These are phyloP conservation scores for Oophaga pumilio DNA, from an alignment of 2,113 vertebrate species.

Conservation along the genomic window DNA sequence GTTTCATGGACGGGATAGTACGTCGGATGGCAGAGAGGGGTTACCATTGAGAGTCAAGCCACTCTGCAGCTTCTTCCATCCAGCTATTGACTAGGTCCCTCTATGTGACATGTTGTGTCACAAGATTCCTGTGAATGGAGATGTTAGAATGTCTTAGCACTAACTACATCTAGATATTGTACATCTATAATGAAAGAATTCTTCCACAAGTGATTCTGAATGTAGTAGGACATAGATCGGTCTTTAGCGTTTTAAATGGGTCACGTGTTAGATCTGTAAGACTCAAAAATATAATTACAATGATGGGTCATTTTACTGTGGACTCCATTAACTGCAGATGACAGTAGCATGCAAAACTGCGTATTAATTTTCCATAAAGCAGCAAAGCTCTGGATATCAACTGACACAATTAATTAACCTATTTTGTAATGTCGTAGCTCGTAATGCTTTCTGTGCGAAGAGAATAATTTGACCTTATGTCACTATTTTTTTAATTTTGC, in stretches of 20 bases:
- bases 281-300: conserved; percentile 5
- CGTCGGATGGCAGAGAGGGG: no score
- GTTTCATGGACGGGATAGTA: no score
- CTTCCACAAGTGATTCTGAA: not conserved
- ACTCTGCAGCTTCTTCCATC: not conserved
- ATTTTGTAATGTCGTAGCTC: conserved; percentile 6
- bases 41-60: no score
- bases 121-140: not conserved
- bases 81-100: not conserved
- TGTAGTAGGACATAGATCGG: not conserved
- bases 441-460: not conserved
- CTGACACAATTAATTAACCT: conserved; percentile 18
- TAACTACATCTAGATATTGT: not conserved
- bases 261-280: not conserved
- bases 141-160: not conserved
- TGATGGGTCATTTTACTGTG: conserved; percentile 8
- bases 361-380: not conserved
- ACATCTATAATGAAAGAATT: not conserved
- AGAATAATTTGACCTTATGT: not conserved
- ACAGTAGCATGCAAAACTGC: not conserved
- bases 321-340: conserved; percentile 17
- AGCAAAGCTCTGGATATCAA: not conserved
- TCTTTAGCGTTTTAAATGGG: not conserved
- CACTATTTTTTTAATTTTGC: not conserved
- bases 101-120: not conserved